Conservation (phyloP, 2,888 invertebrate genomes). For the Boloria selene region DNA sequence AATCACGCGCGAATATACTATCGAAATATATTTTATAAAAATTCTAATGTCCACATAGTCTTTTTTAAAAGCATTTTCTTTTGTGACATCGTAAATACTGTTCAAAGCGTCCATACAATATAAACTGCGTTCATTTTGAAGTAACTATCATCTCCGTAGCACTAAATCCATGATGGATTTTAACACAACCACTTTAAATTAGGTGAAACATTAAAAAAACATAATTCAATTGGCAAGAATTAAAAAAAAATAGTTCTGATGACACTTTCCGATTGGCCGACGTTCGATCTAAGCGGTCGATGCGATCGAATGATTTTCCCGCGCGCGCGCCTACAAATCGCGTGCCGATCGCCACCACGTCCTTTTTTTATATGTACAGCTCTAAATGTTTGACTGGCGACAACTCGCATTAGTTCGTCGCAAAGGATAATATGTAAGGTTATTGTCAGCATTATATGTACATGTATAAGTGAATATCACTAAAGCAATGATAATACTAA, state of each 20-base stretch:
- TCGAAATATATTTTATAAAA: conserved; percentile 45
- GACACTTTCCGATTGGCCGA: conserved; percentile 64
- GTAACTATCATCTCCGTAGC: conserved; percentile 50
- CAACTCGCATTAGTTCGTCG: conserved; percentile 73
- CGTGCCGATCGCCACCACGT: conserved; percentile 56
- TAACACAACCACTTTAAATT: conserved; percentile 33
- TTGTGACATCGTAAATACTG: conserved; percentile 49
- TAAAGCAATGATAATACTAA: conserved; percentile 67
- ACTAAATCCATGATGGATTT: conserved; percentile 55
- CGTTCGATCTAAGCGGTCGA: conserved; percentile 68
- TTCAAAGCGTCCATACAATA: conserved; percentile 51
- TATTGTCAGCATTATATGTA: conserved; percentile 63
- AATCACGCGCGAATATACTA: conserved; percentile 33
- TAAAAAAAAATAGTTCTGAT: conserved; percentile 40
- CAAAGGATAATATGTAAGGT: conserved; percentile 81
- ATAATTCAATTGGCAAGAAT: conserved; percentile 31
- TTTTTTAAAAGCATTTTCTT: conserved; percentile 48
- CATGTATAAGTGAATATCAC: conserved; percentile 49
- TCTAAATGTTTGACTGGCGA: conserved; percentile 76
- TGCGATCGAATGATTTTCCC: conserved; percentile 69
- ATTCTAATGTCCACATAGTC: conserved; percentile 60
- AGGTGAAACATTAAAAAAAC: conserved; percentile 27
- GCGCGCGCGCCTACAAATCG: conserved; percentile 67
- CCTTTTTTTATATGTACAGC: conserved; percentile 76
- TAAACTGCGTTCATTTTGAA: conserved; percentile 47